Conservation (phyloP, 2,113 vertebrate species). For the Eleginops maclovinus region DNA sequence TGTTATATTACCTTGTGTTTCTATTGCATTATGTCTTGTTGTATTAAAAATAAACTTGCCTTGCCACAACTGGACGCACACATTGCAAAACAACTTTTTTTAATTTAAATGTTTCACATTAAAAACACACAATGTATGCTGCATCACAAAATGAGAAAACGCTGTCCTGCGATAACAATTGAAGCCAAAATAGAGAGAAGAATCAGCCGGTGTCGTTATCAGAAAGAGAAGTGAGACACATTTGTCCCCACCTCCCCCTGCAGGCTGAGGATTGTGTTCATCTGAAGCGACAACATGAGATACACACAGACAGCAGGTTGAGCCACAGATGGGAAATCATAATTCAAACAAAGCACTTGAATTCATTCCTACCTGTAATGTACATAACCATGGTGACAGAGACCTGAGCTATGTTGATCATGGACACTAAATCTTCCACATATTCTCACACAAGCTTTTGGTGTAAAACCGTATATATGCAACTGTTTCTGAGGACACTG, state of each 20-base stretch:
- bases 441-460: slow-evolving; percentile 62
- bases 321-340: slow-evolving; percentile 77
- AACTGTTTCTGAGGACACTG: slow-evolving; percentile 34
- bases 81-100: slow-evolving; percentile 73
- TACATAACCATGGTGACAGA: slow-evolving; percentile 55
- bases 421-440: slow-evolving; percentile 43
- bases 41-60: background rate
- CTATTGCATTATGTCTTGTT: background rate
- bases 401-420: slow-evolving; percentile 55
- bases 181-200: slow-evolving; percentile 63
- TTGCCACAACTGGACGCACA: slow-evolving; percentile 45
- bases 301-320: slow-evolving; percentile 71
- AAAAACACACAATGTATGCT: slow-evolving; percentile 80
- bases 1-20: background rate
- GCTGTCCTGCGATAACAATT: slow-evolving; percentile 62
- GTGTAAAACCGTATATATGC: slow-evolving; percentile 59
- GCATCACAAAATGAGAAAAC: slow-evolving; percentile 77
- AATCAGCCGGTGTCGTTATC: slow-evolving; percentile 44
- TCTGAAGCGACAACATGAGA: slow-evolving; percentile 73
- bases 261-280: slow-evolving; percentile 39
- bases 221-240: background rate
- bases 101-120: slow-evolving; percentile 81
- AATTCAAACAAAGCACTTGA: slow-evolving; percentile 74
- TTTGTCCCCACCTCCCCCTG: background rate
- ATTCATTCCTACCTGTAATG: slow-evolving; percentile 73